Evolutionary conservation across 2,797 vertebrate genomes (phyloP), one percentile per base, ranked within the genome.

Genomic region (Peromyscus melanophrys): DNA sequence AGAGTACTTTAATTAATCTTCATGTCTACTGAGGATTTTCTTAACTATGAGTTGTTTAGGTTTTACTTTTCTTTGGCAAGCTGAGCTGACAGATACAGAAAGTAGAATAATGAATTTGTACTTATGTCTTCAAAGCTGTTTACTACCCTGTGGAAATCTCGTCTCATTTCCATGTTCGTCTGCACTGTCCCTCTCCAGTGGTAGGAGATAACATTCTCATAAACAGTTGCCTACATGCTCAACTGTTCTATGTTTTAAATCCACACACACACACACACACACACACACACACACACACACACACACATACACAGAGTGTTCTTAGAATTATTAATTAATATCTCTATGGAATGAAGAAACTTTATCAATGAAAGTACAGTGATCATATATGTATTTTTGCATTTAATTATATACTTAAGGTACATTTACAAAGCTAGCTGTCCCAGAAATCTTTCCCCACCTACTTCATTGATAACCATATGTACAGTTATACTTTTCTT

Each of bases 271-370:
- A 37, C 69, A 71, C 17, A 37, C 17, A 76, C 1, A 80, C 49
- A 55, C 46, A 16, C 34, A 55, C 8, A 19, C 21, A 80, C 4
- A 80, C 49, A 80, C 46, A 77, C 14, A 49, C 27, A 49, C 40
- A 77, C 69, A 37, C n/a, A 71, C 17, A 37, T 7, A 76, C 1
- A 80, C 1, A 55, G 3, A 16, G 0, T 63, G 67, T 21, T 57
- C 31, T 43, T 21, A 27, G 14, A 89, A n/a, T 83, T 13, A 8
- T 4, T 43, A 75, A 19, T 14, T 23, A 31, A 8, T 27, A 34
- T 0, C 6, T 3, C 34, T 8, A 13, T 25, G 23, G 2, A n/a
- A 21, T 4, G 29, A 1, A n/a, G 0, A 25, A 49, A 40, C 29
- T 61, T 81, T 34, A n/a, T n/a, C 21, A n/a, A 6, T 16, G 7